Evolutionary conservation across 2,797 vertebrate genomes (phyloP), one percentile per base, ranked within the genome.

Genomic region (Diplodus sargus): DNA sequence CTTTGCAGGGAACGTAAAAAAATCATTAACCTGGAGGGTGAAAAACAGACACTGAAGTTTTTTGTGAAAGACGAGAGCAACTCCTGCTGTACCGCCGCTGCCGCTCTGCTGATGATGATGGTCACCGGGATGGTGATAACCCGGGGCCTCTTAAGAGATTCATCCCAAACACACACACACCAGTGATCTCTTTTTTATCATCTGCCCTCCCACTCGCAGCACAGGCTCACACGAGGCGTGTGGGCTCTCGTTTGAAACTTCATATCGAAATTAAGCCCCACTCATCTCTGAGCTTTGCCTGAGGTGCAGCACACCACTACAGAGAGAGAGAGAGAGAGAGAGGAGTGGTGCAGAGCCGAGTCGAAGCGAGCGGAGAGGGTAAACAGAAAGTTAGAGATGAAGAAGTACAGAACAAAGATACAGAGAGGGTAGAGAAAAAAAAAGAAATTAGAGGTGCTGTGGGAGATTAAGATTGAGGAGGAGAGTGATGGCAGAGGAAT

Each of bases 51-150:
- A 74, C 23, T 16, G 28, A 71, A 69, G 61, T 76, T 83, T 83
- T 83, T 30, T 65, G 22, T 49, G 60, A 65, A 62, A 54, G 54
- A 59, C 49, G 58, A 48, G 23, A 84, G 53, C 28, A 58, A 69
- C 48, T 61, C 59, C 64, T 56, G 72, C 56, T 45, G 62, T 23
- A 30, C 22, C 8, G 23, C 82, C 67, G 72, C 76, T 49, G 39
- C 78, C 75, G 34, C 34, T 9, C 71, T 77, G 76, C 64, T 82
- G 83, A 39, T 79, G 85, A 68, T 81, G 69, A 80, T 84, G 84
- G 86, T 84, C 86, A 86, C 83, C 54, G 42, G 65, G 80, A 85
- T 85, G 75, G 67, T 11, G 72, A 86, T 89, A 84, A 92, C 88
- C 86, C 4, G 16, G 69, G 84, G 85, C 85, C 80, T 80, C 80